phyloP scores from a whole-genome alignment of 2,113 vertebrate genomes.

The Esox niger region DNA sequence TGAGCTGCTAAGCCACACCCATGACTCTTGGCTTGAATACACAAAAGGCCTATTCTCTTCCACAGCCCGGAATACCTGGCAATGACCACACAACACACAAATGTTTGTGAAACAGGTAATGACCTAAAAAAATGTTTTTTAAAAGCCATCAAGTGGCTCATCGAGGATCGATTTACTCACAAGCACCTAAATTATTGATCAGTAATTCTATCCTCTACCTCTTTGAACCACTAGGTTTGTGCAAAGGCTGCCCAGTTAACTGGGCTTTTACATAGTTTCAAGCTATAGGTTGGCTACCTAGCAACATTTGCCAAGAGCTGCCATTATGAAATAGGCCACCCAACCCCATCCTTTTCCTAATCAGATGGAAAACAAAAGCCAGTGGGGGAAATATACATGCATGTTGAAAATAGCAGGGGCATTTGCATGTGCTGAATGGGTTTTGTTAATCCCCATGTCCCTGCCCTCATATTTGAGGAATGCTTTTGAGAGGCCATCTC shows the following conservation, averaged over 20 bases:
- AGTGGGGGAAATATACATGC: constrained; percentile 19
- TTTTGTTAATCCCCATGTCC: constrained; percentile 36
- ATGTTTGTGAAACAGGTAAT: constrained; percentile 20
- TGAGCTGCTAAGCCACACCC: constrained; percentile 45
- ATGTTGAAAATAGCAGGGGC: constrained; percentile 32
- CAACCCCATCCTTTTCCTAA: constrained; percentile 36
- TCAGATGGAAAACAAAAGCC: constrained; percentile 33
- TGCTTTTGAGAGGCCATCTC: constrained; percentile 28
- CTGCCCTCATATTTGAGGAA: constrained; percentile 31
- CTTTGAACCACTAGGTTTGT: not conserved
- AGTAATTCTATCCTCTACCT: not conserved
- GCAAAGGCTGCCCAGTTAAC: too few relatives aligned
- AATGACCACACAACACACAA: constrained; percentile 10
- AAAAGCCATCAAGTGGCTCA: not conserved
- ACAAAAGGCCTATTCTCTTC: constrained; percentile 47
- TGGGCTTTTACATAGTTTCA: not conserved
- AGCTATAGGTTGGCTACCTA: not conserved
- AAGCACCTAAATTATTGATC: not conserved
- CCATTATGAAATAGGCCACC: not conserved
- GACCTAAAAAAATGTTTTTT: not conserved
- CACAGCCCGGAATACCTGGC: constrained; percentile 31
- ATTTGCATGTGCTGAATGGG: constrained; percentile 49
- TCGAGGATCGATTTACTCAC: not conserved
- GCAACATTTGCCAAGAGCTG: not conserved
- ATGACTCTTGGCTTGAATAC: constrained; percentile 25